Evolutionary conservation across 2,797 vertebrate genomes (phyloP).

Genomic region (Melanotaenia pygmaea): DNA sequence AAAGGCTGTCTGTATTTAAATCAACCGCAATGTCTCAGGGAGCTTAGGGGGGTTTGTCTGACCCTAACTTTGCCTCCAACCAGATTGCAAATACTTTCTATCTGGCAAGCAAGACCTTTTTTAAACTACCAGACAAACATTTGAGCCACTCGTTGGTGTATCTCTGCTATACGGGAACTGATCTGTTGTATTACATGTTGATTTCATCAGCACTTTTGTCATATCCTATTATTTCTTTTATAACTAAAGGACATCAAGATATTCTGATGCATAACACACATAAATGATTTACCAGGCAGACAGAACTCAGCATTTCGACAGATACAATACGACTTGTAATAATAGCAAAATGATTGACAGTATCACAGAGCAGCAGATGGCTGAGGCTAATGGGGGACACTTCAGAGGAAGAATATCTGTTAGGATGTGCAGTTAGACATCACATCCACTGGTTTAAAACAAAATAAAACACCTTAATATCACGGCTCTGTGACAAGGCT

Average conservation of each 20-base stretch:
- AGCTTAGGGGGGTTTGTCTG: slow-evolving; percentile 51
- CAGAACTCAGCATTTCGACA: slow-evolving; percentile 29
- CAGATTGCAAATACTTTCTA: slow-evolving; percentile 35
- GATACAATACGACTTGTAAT: slow-evolving; percentile 30
- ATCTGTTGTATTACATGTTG: slow-evolving; percentile 45
- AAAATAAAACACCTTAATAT: slow-evolving; percentile 69
- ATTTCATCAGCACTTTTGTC: slow-evolving; percentile 56
- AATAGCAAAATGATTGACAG: slow-evolving; percentile 57
- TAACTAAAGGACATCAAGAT: slow-evolving; percentile 19
- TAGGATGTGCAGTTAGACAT: slow-evolving; percentile 44
- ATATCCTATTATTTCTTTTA: neutral
- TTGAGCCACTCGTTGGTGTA: slow-evolving; percentile 39
- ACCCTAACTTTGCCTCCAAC: slow-evolving; percentile 50
- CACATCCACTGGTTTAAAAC: slow-evolving; percentile 51
- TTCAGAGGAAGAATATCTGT: slow-evolving; percentile 40
- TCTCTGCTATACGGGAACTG: slow-evolving; percentile 20
- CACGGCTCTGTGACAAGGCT: slow-evolving; percentile 46
- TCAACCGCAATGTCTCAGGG: slow-evolving; percentile 65
- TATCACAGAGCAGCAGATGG: slow-evolving; percentile 56
- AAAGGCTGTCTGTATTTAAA: slow-evolving; percentile 76
- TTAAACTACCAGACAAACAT: slow-evolving; percentile 29
- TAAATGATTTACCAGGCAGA: slow-evolving; percentile 38
- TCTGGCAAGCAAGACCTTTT: slow-evolving; percentile 19
- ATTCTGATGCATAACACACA: slow-evolving; percentile 39
- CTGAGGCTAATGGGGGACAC: slow-evolving; percentile 32